These are phyloP conservation scores for Onychomys arenicola DNA, from an alignment of 2,797 vertebrate genomes.

Conservation along the genomic window DNA sequence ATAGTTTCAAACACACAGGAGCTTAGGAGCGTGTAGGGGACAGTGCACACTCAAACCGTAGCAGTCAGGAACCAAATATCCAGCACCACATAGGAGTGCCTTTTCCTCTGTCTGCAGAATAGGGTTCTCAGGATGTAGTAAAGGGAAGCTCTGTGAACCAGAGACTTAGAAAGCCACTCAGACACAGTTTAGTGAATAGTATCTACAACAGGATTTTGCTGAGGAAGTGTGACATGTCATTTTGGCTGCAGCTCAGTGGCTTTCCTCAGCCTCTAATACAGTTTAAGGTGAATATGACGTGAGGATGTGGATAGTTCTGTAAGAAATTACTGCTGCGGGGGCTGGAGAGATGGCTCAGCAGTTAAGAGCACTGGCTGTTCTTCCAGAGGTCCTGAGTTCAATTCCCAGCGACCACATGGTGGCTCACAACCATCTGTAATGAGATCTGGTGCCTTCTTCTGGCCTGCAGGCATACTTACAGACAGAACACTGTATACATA, in stretches of 20 bases:
- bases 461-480: no score
- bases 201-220: background rate
- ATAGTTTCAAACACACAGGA: background rate
- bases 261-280: background rate
- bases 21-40: background rate
- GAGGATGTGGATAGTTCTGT: background rate
- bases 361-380: background rate
- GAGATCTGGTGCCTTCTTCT: no score
- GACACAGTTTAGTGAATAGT: background rate
- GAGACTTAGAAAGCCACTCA: background rate
- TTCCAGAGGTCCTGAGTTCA: background rate
- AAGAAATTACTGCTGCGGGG: background rate
- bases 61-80: background rate
- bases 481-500: no score
- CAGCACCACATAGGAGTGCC: background rate
- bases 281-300: conserved; percentile 31
- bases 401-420: no score
- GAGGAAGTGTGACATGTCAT: background rate
- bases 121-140: background rate
- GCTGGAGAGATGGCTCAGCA: background rate
- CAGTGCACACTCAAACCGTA: background rate
- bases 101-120: background rate
- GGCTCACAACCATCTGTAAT: background rate
- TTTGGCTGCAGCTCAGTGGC: background rate
- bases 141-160: background rate